A percentile compares a stretch with the other conserved stretches of the same genome.
These are phyloP conservation scores for Gallirallus australis DNA, from an alignment of 2,797 vertebrate species.

Conservation along the genomic window DNA sequence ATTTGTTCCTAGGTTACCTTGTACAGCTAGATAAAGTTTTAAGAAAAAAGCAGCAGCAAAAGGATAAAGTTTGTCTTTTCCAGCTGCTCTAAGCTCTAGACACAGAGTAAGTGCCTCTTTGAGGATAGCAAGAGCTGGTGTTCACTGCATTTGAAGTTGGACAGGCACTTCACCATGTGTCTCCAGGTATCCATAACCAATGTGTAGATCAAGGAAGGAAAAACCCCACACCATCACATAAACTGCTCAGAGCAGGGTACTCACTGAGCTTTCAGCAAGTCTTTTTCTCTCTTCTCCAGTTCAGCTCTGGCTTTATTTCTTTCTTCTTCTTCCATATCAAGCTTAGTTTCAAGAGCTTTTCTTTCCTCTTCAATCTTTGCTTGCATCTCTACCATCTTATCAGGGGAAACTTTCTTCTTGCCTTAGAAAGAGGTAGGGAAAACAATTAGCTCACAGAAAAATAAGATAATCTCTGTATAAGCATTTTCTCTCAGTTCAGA, in stretches of 20 bases:
- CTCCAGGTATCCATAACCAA: neutral
- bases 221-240: fast-evolving
- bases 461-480: neutral
- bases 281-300: constrained; percentile 96
- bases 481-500: neutral
- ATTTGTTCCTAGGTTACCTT: neutral
- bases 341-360: constrained; percentile 95
- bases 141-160: neutral
- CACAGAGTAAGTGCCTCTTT: neutral
- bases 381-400: constrained; percentile 99
- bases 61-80: neutral
- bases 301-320: constrained; percentile 97
- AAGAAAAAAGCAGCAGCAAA: neutral
- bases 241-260: constrained; percentile 54
- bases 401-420: constrained; percentile 97
- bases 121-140: neutral
- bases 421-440: constrained; percentile 75
- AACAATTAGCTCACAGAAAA: constrained; percentile 13
- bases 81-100: neutral
- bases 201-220: too few species aligned
- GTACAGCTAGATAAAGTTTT: neutral
- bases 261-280: constrained; percentile 98
- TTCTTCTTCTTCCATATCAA: constrained; percentile 99
- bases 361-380: constrained; percentile 98
- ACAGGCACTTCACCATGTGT: neutral